phyloP scores from a whole-genome alignment of 2,113 vertebrate genomes.

The Oreochromis aureus region DNA sequence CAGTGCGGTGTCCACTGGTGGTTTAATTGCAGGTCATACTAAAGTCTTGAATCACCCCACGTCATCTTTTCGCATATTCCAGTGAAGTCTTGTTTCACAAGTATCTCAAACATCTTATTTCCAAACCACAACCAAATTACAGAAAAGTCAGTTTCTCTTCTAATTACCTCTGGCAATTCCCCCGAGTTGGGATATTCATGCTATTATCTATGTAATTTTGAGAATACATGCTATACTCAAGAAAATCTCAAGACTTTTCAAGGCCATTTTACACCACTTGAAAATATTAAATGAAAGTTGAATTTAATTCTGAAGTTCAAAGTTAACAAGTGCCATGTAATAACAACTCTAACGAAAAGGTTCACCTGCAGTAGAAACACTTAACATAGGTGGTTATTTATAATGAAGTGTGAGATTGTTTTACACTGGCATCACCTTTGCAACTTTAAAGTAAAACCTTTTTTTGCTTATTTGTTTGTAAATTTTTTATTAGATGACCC shows the following conservation, averaged over 20 bases:
- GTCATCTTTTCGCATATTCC: not conserved
- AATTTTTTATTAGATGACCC: not conserved
- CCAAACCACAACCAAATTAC: not conserved
- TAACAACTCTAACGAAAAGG: not conserved
- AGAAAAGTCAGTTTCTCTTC: not conserved
- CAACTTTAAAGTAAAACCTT: not conserved
- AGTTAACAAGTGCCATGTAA: not conserved
- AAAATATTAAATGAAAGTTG: not conserved
- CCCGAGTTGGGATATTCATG: not conserved
- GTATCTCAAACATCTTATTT: not conserved
- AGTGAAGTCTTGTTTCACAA: not conserved
- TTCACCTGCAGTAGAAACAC: not conserved
- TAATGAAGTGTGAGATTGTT: not conserved
- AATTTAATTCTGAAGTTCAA: not conserved
- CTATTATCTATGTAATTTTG: not conserved
- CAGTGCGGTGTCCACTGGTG: not conserved
- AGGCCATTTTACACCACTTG: not conserved
- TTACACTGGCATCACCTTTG: not conserved
- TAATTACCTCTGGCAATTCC: not conserved
- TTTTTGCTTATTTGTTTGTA: not conserved
- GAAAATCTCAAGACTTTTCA: not conserved
- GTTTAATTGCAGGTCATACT: not conserved
- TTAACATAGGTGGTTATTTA: not conserved
- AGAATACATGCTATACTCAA: not conserved
- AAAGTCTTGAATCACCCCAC: not conserved